Base-by-base conservation (phyloP, 2,113 vertebrate species). In the Brienomyrus longianalis region DNA sequence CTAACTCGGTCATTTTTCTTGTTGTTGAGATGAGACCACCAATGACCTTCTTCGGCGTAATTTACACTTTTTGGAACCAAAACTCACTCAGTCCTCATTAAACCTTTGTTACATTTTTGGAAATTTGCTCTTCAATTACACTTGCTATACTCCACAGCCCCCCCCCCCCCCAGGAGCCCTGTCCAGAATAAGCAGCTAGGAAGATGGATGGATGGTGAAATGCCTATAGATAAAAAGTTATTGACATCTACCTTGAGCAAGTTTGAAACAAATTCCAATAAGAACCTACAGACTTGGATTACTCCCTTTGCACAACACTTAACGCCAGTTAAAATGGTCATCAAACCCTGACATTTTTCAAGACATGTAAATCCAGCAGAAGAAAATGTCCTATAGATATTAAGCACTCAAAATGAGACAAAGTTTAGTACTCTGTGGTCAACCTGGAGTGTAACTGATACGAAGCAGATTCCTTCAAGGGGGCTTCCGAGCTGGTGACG, bases 401-500 rank as follows among this genome's bases (percentile, higher is more conserved):
- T 66, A 8, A 88, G 88, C 62, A 3, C 52, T 59, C 35, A 45
- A 59, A 35, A 21, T 52, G 70, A 89, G 66, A 89, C n/a, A 35
- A 80, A 31, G 48, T 83, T 89, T 54, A 89, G 50, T 4, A 83
- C 88, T 83, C 47, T n/a, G 8, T 59, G 47, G 43, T 80, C 88
- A 83, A 50, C 88, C n/a, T 45, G 31, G 10, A 80, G 45, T 83
- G 88, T 52, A 80, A 89, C 13, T 45, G 47, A 83, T 13, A 27
- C 74, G 23, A 48, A 43, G n/a, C 45, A 83, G 88, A 50, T 83
- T 39, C 74, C 88, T 83, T 52, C 27, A 31, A 83, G 88, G 62
- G 43, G 45, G 48, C 85, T 86, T 86, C 85, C 50, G 10, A 86
- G 45, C 45, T 19, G 5, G 47, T 39, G n/a, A 27, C 21, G 15